Conservation (phyloP, 2,113 vertebrate species). For the Cinclus mexicanus region DNA sequence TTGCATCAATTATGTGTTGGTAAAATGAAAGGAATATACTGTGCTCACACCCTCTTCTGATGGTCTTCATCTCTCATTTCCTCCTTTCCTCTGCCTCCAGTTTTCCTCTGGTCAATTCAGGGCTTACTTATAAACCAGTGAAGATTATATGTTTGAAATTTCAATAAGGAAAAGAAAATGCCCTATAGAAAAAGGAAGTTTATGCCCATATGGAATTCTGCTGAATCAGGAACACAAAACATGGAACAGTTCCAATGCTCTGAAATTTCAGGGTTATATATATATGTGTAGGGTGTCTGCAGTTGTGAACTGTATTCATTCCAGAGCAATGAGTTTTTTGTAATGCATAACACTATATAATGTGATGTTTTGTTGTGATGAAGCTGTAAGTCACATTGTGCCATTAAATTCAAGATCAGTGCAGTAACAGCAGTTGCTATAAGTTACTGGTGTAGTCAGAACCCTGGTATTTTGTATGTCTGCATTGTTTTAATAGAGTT, state of each 20-base stretch:
- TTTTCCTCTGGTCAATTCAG: not conserved
- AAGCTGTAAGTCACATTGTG: not conserved
- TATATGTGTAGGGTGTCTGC: not conserved
- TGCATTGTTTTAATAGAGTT: not conserved
- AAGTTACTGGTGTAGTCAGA: not conserved
- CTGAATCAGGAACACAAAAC: not conserved
- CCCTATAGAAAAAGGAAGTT: not conserved
- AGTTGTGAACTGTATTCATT: not conserved
- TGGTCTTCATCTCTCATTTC: not conserved
- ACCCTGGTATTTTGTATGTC: not conserved
- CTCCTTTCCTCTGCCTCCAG: not conserved
- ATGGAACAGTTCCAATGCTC: not conserved
- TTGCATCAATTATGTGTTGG: not conserved
- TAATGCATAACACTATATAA: not conserved
- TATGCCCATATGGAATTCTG: not conserved
- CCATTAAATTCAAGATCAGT: not conserved
- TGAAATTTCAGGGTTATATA: not conserved
- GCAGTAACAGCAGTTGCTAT: not conserved
- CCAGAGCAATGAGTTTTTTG: not conserved
- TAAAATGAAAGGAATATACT: not conserved
- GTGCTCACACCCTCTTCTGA: not conserved
- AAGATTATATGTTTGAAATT: not conserved
- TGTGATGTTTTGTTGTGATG: not conserved
- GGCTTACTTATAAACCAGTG: not conserved
- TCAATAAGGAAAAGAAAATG: not conserved